Evolutionary conservation across 2,888 invertebrate genomes (phyloP).

Genomic region (Acrobasis suavella): DNA sequence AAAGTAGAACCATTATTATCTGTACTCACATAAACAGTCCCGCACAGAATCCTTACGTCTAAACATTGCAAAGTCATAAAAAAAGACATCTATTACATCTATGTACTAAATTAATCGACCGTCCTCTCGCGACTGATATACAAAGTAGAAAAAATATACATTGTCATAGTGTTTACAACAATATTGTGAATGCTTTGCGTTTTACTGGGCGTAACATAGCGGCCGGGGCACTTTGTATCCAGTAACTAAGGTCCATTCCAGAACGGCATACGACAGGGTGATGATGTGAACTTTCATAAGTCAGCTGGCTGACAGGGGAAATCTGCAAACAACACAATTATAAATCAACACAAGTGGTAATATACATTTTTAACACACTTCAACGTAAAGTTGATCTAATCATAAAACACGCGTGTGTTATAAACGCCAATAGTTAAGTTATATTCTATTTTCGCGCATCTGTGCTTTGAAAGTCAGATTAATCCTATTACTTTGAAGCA

Average conservation of each 20-base stretch:
- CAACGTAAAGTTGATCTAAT: no score
- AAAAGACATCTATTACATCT: slow-evolving; percentile 56
- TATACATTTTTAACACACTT: no score
- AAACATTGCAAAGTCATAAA: slow-evolving; percentile 68
- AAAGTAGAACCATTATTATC: slow-evolving; percentile 44
- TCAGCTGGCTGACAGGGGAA: slow-evolving; percentile 35
- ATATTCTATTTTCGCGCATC: no score
- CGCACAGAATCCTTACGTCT: slow-evolving; percentile 55
- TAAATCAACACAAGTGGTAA: not conserved
- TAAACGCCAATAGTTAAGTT: no score
- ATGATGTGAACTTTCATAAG: slow-evolving; percentile 37
- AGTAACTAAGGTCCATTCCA: slow-evolving; percentile 27
- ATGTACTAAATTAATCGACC: slow-evolving; percentile 55
- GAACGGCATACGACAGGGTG: slow-evolving; percentile 32
- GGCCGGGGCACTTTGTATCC: slow-evolving; percentile 30
- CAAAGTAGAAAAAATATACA: slow-evolving; percentile 80
- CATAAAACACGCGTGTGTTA: no score
- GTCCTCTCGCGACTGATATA: slow-evolving; percentile 65
- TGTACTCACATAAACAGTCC: slow-evolving; percentile 64
- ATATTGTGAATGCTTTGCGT: slow-evolving; percentile 33
- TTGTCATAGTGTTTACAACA: slow-evolving; percentile 62
- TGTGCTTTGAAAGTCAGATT: no score
- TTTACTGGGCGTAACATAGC: slow-evolving; percentile 27
- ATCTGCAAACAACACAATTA: slow-evolving; percentile 35
- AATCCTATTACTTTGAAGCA: no score